A percentile compares a stretch with the other conserved stretches of the same genome.
These are phyloP conservation scores for Aleiodes testaceus DNA, from an alignment of 2,888 invertebrate genomes.

Conservation along the genomic window DNA sequence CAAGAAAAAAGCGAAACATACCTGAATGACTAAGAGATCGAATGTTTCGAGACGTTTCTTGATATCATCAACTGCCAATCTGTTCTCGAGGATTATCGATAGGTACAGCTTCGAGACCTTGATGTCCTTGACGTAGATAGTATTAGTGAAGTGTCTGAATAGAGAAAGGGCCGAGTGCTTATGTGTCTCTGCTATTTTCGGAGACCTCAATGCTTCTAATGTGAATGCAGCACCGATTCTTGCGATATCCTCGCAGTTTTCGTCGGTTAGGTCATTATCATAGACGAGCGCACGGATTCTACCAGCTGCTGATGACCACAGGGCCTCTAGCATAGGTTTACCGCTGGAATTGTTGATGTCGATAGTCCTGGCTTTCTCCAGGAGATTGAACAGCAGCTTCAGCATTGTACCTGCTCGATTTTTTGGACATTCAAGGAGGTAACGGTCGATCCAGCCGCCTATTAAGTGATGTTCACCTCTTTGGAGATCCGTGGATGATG, in stretches of 20 bases:
- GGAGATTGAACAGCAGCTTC: constrained; percentile 57
- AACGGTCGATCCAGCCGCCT: constrained; percentile 69
- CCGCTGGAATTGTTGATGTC: constrained; percentile 48
- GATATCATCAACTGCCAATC: constrained; percentile 53
- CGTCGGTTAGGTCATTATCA: constrained; percentile 55
- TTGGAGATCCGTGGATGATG: constrained; percentile 57
- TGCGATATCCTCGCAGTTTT: constrained; percentile 62
- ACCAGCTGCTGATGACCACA: constrained; percentile 66
- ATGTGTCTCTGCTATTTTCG: constrained; percentile 60
- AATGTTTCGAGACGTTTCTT: constrained; percentile 61
- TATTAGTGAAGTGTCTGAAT: constrained; percentile 67
- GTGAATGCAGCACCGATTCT: constrained; percentile 67
- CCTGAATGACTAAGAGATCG: constrained; percentile 64
- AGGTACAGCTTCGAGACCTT: constrained; percentile 65
- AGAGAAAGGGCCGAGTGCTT: constrained; percentile 64
- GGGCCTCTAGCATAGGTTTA: constrained; percentile 60
- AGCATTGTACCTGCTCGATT: constrained; percentile 60
- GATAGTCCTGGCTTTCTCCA: constrained; percentile 59
- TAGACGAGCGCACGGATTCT: constrained; percentile 66
- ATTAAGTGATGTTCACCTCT: constrained; percentile 62
- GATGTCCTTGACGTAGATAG: constrained; percentile 66
- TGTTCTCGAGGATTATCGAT: constrained; percentile 57
- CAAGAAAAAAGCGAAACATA: constrained; percentile 41
- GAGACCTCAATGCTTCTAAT: constrained; percentile 63
- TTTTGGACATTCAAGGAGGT: constrained; percentile 64